Percentiles rank a stretch among this genome's conserved stretches.
Conservation (phyloP, 2,888 invertebrate genomes). For the Stenolophus ochropezus region DNA sequence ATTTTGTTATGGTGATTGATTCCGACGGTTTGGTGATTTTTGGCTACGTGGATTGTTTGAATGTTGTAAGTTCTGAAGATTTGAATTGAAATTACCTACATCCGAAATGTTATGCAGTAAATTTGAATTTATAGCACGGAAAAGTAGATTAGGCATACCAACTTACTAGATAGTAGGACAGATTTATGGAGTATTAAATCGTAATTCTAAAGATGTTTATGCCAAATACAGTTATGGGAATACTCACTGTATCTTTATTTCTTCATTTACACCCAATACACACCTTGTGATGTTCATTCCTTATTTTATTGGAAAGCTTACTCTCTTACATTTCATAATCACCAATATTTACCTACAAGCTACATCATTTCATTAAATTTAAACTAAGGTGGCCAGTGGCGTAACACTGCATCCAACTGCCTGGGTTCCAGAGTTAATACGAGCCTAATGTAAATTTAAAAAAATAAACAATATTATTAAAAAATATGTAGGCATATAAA, state of each 20-base stretch:
- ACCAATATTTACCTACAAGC: background rate
- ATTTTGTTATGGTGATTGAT: slow-evolving; percentile 45
- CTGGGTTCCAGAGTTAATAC: too few relatives aligned
- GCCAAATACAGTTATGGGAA: slow-evolving; percentile 34
- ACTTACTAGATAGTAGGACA: slow-evolving; percentile 36
- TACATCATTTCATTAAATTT: background rate
- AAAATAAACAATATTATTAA: too few relatives aligned
- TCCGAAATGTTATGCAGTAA: slow-evolving; percentile 19
- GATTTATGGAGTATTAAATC: slow-evolving; percentile 29
- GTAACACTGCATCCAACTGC: too few relatives aligned
- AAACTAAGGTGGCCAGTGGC: too few relatives aligned
- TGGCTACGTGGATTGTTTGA: slow-evolving; percentile 27
- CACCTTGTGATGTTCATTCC: background rate
- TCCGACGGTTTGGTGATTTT: slow-evolving; percentile 15
- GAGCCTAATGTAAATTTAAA: too few relatives aligned
- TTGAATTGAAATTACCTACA: slow-evolving; percentile 34
- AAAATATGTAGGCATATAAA: too few relatives aligned
- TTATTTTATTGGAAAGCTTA: background rate
- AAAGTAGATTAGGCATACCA: slow-evolving; percentile 18
- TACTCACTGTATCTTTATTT: slow-evolving; percentile 24
- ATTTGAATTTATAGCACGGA: slow-evolving; percentile 20
- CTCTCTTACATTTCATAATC: background rate
- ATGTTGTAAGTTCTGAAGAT: slow-evolving; percentile 17
- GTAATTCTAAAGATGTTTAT: slow-evolving; percentile 4
- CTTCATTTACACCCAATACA: slow-evolving; percentile 6